These are phyloP conservation scores for Lepidurus couesii DNA, from an alignment of 1,140 invertebrate species.

Conservation along the genomic window DNA sequence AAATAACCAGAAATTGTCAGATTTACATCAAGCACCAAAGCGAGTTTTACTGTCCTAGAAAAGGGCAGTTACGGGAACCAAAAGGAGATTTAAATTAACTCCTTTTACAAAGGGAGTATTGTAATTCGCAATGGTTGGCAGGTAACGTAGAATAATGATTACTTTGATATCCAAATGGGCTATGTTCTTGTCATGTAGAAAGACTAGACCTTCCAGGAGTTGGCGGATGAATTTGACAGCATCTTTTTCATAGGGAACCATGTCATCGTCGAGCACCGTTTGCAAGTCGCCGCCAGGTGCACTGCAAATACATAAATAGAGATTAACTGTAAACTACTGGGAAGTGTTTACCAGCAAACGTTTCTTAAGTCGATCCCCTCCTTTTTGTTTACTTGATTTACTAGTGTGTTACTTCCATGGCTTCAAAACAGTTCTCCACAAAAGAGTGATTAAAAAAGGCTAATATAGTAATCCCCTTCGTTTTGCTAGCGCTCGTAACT, in stretches of 20 bases:
- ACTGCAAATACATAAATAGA: conserved; percentile 48
- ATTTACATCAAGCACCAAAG: too few species aligned
- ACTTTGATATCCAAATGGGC: conserved; percentile 77
- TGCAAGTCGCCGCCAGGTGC: conserved; percentile 69
- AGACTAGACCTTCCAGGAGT: conserved; percentile 62
- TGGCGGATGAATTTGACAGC: conserved; percentile 62
- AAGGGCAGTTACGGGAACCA: too few species aligned
- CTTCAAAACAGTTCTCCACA: conserved; percentile 11
- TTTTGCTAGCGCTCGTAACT: conserved; percentile 2
- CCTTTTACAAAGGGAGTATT: too few species aligned
- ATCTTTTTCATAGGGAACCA: conserved; percentile 62
- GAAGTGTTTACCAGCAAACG: background rate
- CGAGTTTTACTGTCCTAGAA: too few species aligned
- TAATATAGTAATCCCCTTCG: conserved; percentile 15
- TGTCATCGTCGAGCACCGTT: conserved; percentile 65
- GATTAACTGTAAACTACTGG: background rate
- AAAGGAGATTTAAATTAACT: too few species aligned
- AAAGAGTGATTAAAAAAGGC: background rate
- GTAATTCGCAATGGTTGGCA: too few species aligned
- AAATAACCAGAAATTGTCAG: too few species aligned
- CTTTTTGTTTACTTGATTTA: background rate
- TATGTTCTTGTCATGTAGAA: conserved; percentile 66
- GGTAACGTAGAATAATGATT: conserved; percentile 33
- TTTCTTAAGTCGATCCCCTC: background rate
- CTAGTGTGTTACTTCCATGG: background rate